phyloP scores from a whole-genome alignment of 2,888 invertebrate genomes.

The Lysandra coridon region DNA sequence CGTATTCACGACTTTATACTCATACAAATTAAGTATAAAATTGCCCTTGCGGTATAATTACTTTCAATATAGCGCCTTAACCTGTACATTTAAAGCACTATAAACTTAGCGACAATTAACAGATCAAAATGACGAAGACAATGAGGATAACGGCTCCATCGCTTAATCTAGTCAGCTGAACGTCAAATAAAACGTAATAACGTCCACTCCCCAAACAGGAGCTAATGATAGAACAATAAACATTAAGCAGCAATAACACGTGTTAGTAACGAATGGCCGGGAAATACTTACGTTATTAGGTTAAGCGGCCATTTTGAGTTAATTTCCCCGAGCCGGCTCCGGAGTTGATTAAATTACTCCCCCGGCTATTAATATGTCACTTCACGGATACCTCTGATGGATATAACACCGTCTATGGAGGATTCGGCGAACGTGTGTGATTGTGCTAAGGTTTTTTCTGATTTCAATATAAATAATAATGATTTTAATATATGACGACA shows the following conservation, averaged over 20 bases:
- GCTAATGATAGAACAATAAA: slow-evolving; percentile 16
- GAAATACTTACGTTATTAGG: slow-evolving; percentile 38
- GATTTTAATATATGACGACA: too few species aligned
- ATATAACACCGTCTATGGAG: neutral
- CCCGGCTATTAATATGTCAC: slow-evolving; percentile 35
- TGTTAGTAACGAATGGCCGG: slow-evolving; percentile 31
- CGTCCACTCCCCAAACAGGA: neutral
- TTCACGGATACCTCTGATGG: slow-evolving; percentile 22
- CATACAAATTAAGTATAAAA: too few species aligned
- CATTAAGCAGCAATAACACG: slow-evolving; percentile 31
- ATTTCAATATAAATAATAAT: too few species aligned
- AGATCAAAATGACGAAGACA: neutral
- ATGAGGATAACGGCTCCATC: neutral
- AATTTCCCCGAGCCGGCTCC: slow-evolving; percentile 42
- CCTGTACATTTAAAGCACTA: too few species aligned
- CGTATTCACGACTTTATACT: too few species aligned
- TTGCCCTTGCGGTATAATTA: too few species aligned
- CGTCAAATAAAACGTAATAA: neutral
- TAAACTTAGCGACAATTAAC: too few species aligned
- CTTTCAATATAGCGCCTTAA: too few species aligned
- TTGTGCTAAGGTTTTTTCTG: neutral
- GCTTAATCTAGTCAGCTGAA: neutral
- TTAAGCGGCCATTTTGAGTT: slow-evolving; percentile 41
- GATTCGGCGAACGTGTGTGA: neutral
- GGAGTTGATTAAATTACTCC: slow-evolving; percentile 43